Conservation (phyloP, 2,888 invertebrate genomes). For the Xestobium rufovillosum region DNA sequence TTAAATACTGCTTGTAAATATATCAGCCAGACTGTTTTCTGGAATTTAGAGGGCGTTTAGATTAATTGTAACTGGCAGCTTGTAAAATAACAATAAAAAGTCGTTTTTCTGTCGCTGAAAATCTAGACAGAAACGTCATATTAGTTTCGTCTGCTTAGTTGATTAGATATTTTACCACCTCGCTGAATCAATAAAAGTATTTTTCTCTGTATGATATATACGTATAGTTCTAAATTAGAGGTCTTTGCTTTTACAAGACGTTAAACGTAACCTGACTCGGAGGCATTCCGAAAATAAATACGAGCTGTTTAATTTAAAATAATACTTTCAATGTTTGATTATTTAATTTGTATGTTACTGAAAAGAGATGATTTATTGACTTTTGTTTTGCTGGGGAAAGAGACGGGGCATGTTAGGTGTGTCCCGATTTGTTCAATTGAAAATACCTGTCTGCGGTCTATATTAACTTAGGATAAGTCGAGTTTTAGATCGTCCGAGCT, state of each 20-base stretch:
- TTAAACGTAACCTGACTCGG: conserved; percentile 5
- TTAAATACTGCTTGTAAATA: too few species aligned
- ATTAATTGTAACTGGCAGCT: too few species aligned
- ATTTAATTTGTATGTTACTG: conserved; percentile 18
- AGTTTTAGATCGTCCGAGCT: not conserved
- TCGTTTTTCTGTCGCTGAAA: too few species aligned
- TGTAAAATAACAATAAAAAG: too few species aligned
- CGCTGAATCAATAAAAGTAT: not conserved
- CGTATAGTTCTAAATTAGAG: conserved; percentile 1
- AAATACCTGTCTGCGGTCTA: too few species aligned
- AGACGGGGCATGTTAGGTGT: not conserved
- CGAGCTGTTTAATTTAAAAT: conserved; percentile 20
- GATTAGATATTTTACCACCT: conserved; percentile 3
- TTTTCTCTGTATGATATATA: not conserved
- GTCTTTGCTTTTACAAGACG: conserved; percentile 2
- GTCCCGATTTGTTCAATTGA: conserved; percentile 1
- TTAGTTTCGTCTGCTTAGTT: not conserved
- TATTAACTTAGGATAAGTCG: conserved; percentile 2
- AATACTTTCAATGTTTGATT: conserved; percentile 21
- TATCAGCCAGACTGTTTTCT: too few species aligned
- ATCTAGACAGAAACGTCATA: too few species aligned
- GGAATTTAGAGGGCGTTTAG: too few species aligned
- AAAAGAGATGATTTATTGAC: conserved; percentile 11
- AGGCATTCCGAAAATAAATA: conserved; percentile 19
- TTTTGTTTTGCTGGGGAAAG: conserved; percentile 1